Evolutionary conservation across 2,113 vertebrate genomes (phyloP), one percentile per base, ranked within the genome.

Genomic region (Scatophagus argus): DNA sequence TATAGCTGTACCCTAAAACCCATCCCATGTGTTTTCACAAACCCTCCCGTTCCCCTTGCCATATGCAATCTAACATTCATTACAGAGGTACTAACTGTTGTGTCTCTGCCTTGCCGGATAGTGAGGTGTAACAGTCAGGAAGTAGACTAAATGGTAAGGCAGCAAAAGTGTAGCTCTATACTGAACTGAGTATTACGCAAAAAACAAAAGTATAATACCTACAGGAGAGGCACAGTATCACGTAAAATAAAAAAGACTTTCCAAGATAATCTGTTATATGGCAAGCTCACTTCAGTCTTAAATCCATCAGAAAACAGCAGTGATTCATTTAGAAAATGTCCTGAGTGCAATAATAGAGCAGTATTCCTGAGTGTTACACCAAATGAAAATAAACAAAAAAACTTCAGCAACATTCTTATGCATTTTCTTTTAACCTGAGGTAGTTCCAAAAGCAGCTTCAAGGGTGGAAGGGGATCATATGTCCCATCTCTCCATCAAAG

Each of bases 401-500:
- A 87, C 31, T 72, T 86, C 49, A 73, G 63, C 82, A 89, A 92
- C 90, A 91, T 93, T 93, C 87, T 91, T 93, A 80, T 85, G 83
- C 66, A 85, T 82, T 87, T 81, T 85, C 84, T 79, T 72, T 89
- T 58, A 92, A 95, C 92, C 93, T 94, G 93, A 94, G 93, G 92
- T 92, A 93, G 92, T 89, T 93, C 91, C 93, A 93, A 88, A 92
- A 94, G 92, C 92, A 93, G 93, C 94, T 87, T 88, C 55, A 59
- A 85, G 65, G 85, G 52, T 21, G n/a, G 78, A 81, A 69, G 81
- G 68, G 73, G 84, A 58, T 82, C 49, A 5, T 17, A 62, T 59
- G 23, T 70, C 84, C 86, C 74, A 39, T 84, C 84, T 85, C 68
- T 79, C 85, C 81, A 87, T 87, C 88, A 47, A 86, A 91, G 86